These are phyloP conservation scores for Nothura maculosa DNA, from an alignment of 2,797 vertebrate species.

Conservation along the genomic window DNA sequence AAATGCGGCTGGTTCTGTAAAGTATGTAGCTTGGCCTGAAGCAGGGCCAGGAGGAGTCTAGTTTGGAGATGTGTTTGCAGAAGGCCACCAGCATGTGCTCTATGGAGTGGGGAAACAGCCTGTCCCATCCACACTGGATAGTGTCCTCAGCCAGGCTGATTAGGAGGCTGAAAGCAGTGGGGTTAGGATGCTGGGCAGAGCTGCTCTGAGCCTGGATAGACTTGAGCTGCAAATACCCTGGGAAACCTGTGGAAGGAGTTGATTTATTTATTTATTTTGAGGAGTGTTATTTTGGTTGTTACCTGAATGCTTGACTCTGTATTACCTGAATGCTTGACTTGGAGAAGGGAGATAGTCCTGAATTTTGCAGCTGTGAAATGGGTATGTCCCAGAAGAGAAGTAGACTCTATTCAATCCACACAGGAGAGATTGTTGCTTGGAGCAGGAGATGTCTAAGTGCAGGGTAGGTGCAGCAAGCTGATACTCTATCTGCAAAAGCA, in stretches of 20 bases:
- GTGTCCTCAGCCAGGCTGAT: not conserved
- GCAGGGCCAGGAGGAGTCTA: not conserved
- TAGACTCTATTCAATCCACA: accelerated
- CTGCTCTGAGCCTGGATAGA: not conserved
- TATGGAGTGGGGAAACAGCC: not conserved
- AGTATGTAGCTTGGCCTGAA: not conserved
- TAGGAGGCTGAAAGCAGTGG: not conserved
- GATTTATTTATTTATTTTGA: too few relatives aligned
- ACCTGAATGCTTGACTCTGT: not conserved
- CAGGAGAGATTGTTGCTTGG: not conserved
- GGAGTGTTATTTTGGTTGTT: not conserved
- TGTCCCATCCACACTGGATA: not conserved
- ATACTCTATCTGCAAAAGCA: not conserved
- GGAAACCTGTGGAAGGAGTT: not conserved
- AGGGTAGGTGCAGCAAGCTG: not conserved
- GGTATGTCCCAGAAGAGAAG: not conserved
- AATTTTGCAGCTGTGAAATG: not conserved
- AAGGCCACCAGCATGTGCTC: not conserved
- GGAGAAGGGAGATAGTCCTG: not conserved
- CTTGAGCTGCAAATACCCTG: not conserved
- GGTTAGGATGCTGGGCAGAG: not conserved
- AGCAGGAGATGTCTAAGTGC: not conserved
- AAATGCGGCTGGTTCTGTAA: not conserved
- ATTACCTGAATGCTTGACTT: not conserved
- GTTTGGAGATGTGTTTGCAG: not conserved